Evolutionary conservation across 2,113 vertebrate species (phyloP), one percentile per base, ranked within the genome.

Genomic region (Eudyptes chrysolophus): DNA sequence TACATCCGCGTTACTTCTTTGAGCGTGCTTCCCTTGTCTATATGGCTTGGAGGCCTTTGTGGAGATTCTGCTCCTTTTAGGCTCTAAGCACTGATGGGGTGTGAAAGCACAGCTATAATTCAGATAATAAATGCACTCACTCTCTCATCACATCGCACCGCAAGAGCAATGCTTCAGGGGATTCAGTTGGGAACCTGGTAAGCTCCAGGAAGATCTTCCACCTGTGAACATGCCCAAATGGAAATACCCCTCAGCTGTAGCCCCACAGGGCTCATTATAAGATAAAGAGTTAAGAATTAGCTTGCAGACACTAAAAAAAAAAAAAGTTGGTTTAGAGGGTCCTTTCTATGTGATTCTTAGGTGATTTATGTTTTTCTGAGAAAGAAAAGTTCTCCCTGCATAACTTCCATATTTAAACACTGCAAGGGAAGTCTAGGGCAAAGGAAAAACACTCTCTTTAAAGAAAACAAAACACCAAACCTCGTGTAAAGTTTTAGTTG

Each of bases 1-100:
- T 71, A 66, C 10, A 68, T 5, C 16, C 64, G 16, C 0, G 0
- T 34, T 58, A 49, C 21, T 49, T 74, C 36, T 74, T 11, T 38
- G 15, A 57, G 36, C 2, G 0, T 36, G 3, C 7, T 72, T 65
- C 36, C 24, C 21, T 76, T 61, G 16, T 49, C 42, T 51, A 6
- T 26, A 36, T 62, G 64, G 10, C 36, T 93, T 83, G 71, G 46
- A 86, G 75, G 24, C 13, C 40, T 66, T 71, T 0, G 0, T 62
- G 54, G 46, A 74, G 29, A 20, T 80, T 86, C n/a, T 57, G 30
- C 5, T 75, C 20, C 29, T 68, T 77, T 51, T 55, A 84, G 51
- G 12, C 25, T 42, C 16, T 36, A 21, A 77, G 40, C 42, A 20
- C 15, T 21, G 61, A 29, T 32, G 48, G 20, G 34, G 10, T 57